phyloP scores from a whole-genome alignment of 2,113 vertebrate genomes.

The Daboia siamensis region DNA sequence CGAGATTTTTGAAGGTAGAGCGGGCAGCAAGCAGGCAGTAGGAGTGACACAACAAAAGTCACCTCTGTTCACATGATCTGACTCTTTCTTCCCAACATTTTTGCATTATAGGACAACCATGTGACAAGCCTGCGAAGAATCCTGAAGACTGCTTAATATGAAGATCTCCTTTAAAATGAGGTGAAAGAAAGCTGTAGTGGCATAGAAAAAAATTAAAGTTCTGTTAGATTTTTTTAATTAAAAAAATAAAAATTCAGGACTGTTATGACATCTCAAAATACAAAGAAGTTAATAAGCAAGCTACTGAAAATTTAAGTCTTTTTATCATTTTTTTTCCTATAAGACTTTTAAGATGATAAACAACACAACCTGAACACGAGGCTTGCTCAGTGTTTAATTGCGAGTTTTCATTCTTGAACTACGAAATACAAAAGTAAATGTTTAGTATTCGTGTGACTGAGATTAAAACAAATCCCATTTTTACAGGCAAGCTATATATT shows the following conservation, averaged over 20 bases:
- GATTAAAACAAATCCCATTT: constrained; percentile 76
- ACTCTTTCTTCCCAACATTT: constrained; percentile 74
- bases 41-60: constrained; percentile 50
- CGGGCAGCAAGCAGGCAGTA: constrained; percentile 66
- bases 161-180: constrained; percentile 98
- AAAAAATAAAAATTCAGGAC: constrained; percentile 75
- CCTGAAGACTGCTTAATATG: constrained; percentile 80
- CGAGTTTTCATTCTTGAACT: constrained; percentile 81
- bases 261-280: constrained; percentile 74
- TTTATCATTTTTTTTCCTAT: constrained; percentile 71
- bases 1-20: constrained; percentile 51
- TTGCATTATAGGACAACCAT: constrained; percentile 75
- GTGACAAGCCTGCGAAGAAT: constrained; percentile 81
- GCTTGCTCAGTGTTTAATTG: constrained; percentile 81
- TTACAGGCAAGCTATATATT: constrained; percentile 77
- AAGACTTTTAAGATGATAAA: constrained; percentile 78
- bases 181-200: constrained; percentile 99
- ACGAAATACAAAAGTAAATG: constrained; percentile 74
- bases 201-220: constrained; percentile 84
- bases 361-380: constrained; percentile 75
- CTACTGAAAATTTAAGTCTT: constrained; percentile 78
- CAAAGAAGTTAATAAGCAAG: constrained; percentile 73
- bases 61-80: constrained; percentile 64
- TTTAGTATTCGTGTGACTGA: constrained; percentile 78
- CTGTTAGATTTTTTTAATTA: constrained; percentile 68